These are phyloP conservation scores for Nematostella vectensis DNA, from an alignment of 92 coral and sea anemone genomes.

Conservation along the genomic window DNA sequence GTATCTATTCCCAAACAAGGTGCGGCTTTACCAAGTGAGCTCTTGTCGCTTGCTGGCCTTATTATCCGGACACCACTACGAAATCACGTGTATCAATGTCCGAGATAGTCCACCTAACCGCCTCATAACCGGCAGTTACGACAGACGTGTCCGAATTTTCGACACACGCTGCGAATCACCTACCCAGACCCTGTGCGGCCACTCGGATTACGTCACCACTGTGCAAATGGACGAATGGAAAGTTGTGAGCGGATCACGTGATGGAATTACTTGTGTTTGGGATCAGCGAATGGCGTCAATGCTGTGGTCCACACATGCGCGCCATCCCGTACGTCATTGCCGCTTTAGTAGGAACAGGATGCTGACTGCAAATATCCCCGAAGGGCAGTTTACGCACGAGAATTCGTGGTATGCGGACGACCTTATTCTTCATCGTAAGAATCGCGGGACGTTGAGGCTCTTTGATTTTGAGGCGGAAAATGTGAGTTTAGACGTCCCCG, in stretches of 20 bases:
- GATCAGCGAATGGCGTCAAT: constrained; percentile 76
- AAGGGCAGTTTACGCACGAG: constrained; percentile 50
- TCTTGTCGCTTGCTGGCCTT: constrained; percentile 47
- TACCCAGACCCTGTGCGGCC: constrained; percentile 66
- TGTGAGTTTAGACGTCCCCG: constrained; percentile 68
- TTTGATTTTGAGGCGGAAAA: constrained; percentile 64
- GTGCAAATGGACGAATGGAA: constrained; percentile 94
- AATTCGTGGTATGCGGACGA: constrained; percentile 90
- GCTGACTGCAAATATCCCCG: constrained; percentile 74
- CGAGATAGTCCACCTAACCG: constrained; percentile 45
- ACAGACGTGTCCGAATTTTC: constrained; percentile 74
- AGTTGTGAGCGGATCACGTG: constrained; percentile 86
- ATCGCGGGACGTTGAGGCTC: constrained; percentile 65
- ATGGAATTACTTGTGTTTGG: constrained; percentile 89
- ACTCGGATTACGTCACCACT: constrained; percentile 59
- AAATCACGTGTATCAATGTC: constrained; percentile 82
- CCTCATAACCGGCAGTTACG: constrained; percentile 83
- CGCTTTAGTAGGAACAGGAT: constrained; percentile 54
- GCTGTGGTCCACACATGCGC: constrained; percentile 81
- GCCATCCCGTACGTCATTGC: constrained; percentile 80
- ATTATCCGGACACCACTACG: constrained; percentile 72
- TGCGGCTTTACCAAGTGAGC: constrained; percentile 65
- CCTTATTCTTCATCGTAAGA: constrained; percentile 81
- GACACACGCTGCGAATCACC: constrained; percentile 70
- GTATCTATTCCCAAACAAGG: no score